Conservation (phyloP, 2,888 invertebrate genomes). For the Lumbricus terrestris region DNA sequence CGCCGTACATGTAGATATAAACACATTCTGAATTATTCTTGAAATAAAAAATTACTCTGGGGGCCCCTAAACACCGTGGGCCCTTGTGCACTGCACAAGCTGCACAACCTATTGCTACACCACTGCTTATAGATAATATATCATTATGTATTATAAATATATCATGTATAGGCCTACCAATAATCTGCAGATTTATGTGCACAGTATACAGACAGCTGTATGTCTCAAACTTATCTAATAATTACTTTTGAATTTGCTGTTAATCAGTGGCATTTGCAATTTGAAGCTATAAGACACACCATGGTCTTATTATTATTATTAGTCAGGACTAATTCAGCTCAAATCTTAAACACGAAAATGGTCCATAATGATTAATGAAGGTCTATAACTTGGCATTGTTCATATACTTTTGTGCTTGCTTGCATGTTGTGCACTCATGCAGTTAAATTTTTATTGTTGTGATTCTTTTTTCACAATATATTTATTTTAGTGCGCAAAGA, state of each 20-base stretch:
- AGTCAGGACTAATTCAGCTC: background rate
- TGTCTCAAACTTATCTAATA: too few species aligned
- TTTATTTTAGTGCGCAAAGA: conserved; percentile 3
- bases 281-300: background rate
- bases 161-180: too few species aligned
- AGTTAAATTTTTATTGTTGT: background rate
- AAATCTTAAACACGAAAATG: background rate
- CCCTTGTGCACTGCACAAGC: too few species aligned
- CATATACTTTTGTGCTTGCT: background rate
- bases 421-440: background rate
- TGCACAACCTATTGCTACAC: too few species aligned
- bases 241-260: background rate
- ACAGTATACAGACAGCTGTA: too few species aligned
- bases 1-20: too few species aligned
- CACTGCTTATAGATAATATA: too few species aligned
- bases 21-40: too few species aligned
- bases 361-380: background rate
- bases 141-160: too few species aligned
- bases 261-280: background rate
- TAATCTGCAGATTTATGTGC: too few species aligned
- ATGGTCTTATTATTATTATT: background rate
- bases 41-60: too few species aligned
- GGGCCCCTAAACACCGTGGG: too few species aligned
- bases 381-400: background rate
- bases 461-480: background rate